phyloP scores from a whole-genome alignment of 1,140 invertebrate species.

The Macrostomum lignano region DNA sequence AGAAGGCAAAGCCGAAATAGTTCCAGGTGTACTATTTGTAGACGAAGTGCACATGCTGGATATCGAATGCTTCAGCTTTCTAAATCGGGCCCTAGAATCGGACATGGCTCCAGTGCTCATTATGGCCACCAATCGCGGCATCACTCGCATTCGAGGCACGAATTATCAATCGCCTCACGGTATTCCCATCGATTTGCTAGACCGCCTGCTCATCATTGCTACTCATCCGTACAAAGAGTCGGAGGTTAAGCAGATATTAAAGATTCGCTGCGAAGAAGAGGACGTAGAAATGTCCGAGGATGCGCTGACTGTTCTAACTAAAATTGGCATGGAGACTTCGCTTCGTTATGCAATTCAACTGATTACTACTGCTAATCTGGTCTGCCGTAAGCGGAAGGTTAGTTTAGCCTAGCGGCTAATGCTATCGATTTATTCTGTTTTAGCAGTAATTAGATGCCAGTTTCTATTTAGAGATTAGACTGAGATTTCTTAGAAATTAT shows the following conservation, averaged over 20 bases:
- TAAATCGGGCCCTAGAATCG: constrained; percentile 76
- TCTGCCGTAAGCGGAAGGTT: constrained; percentile 51
- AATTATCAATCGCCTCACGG: constrained; percentile 74
- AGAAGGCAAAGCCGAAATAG: constrained; percentile 92
- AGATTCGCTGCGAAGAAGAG: constrained; percentile 62
- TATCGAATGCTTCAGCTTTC: constrained; percentile 88
- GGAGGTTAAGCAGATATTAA: constrained; percentile 65
- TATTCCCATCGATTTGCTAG: constrained; percentile 74
- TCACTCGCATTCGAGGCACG: constrained; percentile 75
- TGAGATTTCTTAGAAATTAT: too few relatives aligned
- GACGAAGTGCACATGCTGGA: constrained; percentile 81
- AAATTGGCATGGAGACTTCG: constrained; percentile 67
- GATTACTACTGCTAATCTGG: constrained; percentile 70
- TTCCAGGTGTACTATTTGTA: constrained; percentile 48
- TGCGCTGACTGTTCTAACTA: constrained; percentile 59
- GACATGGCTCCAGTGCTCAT: constrained; percentile 89
- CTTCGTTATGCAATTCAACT: constrained; percentile 89
- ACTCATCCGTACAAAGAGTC: constrained; percentile 59
- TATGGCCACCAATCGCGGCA: constrained; percentile 94
- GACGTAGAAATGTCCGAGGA: constrained; percentile 76
- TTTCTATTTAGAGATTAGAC: too few relatives aligned
- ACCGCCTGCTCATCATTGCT: constrained; percentile 72
- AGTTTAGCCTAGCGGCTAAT: neutral
- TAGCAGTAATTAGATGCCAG: too few relatives aligned
- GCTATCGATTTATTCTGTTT: too few relatives aligned